Conservation (phyloP, 2,797 vertebrate genomes). For the Neoniphon sammara region DNA sequence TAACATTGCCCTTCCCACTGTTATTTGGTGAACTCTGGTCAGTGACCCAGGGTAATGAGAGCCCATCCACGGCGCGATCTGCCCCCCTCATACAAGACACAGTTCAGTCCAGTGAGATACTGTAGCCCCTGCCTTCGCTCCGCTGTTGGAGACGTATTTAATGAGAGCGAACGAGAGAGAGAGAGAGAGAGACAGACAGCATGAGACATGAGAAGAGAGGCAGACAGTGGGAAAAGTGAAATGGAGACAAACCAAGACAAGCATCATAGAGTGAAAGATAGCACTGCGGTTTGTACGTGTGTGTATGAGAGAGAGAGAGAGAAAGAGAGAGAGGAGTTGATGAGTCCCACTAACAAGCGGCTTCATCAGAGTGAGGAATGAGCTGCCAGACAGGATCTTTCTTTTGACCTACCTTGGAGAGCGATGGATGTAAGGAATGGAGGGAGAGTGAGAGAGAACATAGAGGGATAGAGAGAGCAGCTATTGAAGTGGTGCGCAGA, state of each 20-base stretch:
- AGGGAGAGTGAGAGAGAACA: constrained; percentile 44
- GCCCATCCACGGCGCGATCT: constrained; percentile 39
- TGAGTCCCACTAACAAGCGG: constrained; percentile 79
- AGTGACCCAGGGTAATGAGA: constrained; percentile 66
- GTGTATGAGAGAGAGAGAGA: constrained; percentile 6
- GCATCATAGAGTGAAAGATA: constrained; percentile 56
- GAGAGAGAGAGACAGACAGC: background rate
- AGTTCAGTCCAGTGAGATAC: constrained; percentile 54
- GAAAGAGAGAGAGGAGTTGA: constrained; percentile 56
- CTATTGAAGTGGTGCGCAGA: constrained; percentile 55
- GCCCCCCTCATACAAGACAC: constrained; percentile 51
- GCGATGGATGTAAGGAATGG: constrained; percentile 39
- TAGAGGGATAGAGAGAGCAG: constrained; percentile 54
- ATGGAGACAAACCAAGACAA: constrained; percentile 58
- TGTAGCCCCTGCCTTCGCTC: constrained; percentile 17
- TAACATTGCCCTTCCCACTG: constrained; percentile 3
- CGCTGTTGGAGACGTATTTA: constrained; percentile 54
- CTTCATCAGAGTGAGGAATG: constrained; percentile 83
- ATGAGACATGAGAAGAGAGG: constrained; percentile 28
- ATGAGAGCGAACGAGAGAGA: constrained; percentile 54
- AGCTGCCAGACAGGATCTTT: constrained; percentile 77
- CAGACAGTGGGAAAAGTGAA: constrained; percentile 45
- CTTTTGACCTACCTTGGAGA: constrained; percentile 81
- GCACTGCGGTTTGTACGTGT: constrained; percentile 11
- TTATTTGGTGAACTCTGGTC: constrained; percentile 40